Percentiles rank a stretch among this genome's conserved stretches.
phyloP scores from a whole-genome alignment of 2,888 invertebrate species.

The Zelleria hepariella region DNA sequence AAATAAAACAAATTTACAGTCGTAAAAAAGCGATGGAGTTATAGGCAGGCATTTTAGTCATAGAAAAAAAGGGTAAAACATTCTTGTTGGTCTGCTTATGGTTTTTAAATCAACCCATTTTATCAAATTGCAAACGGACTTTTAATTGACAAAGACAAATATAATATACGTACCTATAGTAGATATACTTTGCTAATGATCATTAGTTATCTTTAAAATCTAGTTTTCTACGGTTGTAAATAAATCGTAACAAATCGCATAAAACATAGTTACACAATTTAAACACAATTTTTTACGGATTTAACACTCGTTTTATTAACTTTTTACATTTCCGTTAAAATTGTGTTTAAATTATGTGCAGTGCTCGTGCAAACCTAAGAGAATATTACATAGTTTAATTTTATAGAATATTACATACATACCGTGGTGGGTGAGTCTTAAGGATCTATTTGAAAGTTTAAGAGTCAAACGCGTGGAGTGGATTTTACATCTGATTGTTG shows the following conservation, averaged over 20 bases:
- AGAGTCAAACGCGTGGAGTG: conserved; percentile 24
- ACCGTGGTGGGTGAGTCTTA: conserved; percentile 37
- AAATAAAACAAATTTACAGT: not conserved
- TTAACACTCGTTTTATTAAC: too few relatives aligned
- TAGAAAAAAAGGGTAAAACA: too few relatives aligned
- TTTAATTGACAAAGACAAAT: conserved; percentile 5
- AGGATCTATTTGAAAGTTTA: conserved; percentile 59
- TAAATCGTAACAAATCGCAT: too few relatives aligned
- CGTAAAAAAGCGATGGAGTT: not conserved
- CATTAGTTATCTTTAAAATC: conserved; percentile 1
- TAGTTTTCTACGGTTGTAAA: not conserved
- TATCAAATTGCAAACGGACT: not conserved
- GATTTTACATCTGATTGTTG: conserved; percentile 15
- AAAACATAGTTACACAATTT: too few relatives aligned
- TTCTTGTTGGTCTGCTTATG: not conserved
- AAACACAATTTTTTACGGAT: too few relatives aligned
- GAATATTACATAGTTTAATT: too few relatives aligned
- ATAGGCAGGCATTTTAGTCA: not conserved
- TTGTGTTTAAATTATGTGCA: too few relatives aligned
- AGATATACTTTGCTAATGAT: not conserved
- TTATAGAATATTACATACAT: too few relatives aligned
- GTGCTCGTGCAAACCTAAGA: too few relatives aligned
- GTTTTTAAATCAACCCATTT: not conserved
- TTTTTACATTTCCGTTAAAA: too few relatives aligned
- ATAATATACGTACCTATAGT: not conserved